Base-by-base conservation (phyloP, 2,113 vertebrate genomes). In the Pluvialis apricaria region DNA sequence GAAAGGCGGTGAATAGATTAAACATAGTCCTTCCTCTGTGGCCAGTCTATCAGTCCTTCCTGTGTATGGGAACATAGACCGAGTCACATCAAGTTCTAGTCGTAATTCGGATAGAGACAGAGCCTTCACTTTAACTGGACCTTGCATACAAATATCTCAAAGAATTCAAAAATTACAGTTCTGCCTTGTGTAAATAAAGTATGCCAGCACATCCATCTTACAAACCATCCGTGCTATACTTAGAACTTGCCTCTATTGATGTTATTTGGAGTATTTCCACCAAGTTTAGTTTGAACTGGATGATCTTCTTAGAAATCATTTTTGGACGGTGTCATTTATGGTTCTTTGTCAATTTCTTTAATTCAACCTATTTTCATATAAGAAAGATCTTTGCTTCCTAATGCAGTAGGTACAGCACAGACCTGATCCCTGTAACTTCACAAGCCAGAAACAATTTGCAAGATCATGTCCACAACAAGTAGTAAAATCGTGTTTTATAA, bases 11-110 rank as follows among this genome's bases (percentile, higher is more conserved):
- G 86, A 79, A 72, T 6, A 68, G 72, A 95, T 90, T 72, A 65
- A 85, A 70, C 47, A 88, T 81, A 17, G 47, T 86, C 69, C 83
- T 92, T 92, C 83, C 91, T 89, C 70, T 94, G 89, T 86, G 89
- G 62, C 77, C 62, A 61, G 31, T 45, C 49, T 82, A 17, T 71
- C 26, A 11, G 34, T 54, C 52, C 40, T 92, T 97, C 65, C 88
- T 87, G 70, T 49, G 81, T 15, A 60, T 72, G 78, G 81, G 84
- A 92, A 69, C 45, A 55, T 3, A 91, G 69, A 88, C 11, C 28
- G 58, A 87, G 61, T 29, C 73, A 69, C 70, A 15, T 1, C 0
- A 2, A 69, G 57, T 44, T 54, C 60, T 47, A 42, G 61, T 32
- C 45, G 51, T 11, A 77, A 70, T 34, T 82, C 66, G 71, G 62